A percentile compares a stretch with the other conserved stretches of the same genome.
phyloP scores from a whole-genome alignment of 2,113 vertebrate genomes.

The Nycticebus coucang region DNA sequence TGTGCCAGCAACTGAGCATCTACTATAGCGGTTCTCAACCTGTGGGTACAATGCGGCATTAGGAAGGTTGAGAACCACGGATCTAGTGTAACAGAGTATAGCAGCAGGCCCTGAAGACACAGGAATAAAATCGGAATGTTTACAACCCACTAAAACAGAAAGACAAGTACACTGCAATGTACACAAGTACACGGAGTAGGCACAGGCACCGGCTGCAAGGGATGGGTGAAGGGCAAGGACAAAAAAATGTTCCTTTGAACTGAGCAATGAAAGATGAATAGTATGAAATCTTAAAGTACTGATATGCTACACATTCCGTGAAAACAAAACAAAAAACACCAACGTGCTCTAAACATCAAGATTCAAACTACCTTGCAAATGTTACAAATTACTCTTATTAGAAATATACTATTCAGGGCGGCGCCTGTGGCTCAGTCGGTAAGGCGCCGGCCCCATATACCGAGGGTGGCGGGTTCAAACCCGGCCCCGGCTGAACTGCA shows the following conservation, averaged over 20 bases:
- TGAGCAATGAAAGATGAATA: not conserved
- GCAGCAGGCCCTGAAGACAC: not conserved
- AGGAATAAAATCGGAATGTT: not conserved
- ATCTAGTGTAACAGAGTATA: not conserved
- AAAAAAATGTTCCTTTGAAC: not conserved
- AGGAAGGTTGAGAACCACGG: too few species aligned
- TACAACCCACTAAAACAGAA: not conserved
- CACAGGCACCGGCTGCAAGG: not conserved
- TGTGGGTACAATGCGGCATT: too few species aligned
- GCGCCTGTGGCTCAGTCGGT: too few species aligned
- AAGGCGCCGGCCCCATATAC: too few species aligned
- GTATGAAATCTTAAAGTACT: not conserved
- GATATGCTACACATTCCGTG: not conserved
- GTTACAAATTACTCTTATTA: not conserved
- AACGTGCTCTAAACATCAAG: not conserved
- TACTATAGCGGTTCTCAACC: not conserved
- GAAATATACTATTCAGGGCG: not conserved
- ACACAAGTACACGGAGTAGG: not conserved
- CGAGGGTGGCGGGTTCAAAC: too few species aligned
- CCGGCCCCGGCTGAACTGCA: too few species aligned
- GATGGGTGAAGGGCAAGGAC: not conserved
- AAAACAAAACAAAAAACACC: constrained; percentile 24
- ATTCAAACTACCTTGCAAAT: not conserved
- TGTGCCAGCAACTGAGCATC: not conserved
- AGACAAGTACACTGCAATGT: not conserved